Evolutionary conservation across 1,140 invertebrate genomes (phyloP), one percentile per base, ranked within the genome.

Genomic region (Kradibia gibbosae): DNA sequence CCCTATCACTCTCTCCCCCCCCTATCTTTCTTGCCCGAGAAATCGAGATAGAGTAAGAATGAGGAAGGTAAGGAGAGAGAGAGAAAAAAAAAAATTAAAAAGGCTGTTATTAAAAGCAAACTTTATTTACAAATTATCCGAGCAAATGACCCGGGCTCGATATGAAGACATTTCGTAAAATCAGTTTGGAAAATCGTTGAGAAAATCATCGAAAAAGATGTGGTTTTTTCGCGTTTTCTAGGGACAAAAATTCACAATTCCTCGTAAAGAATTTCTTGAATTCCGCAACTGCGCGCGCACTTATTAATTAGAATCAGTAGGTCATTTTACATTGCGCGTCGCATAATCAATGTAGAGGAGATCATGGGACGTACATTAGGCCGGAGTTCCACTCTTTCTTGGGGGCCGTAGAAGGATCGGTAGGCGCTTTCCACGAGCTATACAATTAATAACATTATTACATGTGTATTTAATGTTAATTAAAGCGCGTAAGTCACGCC

Each of bases 91-190:
- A 25, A 36, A 71, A 70, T 79, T 55, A 70, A 45, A 22, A 8
- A 22, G 65, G 20, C 65, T 48, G n/a, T 72, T 73, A 73, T 80
- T 60, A 34, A 60, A 79, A 70, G 48, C 42, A 55, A 39, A 73
- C 48, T 73, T 60, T 62, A 73, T 62, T 28, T 65, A 48, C 39
- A 45, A 77, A 65, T 60, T 74, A 74, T 28, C 53, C 3, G 17
- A 42, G 53, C 45, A 15, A 20, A 28, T 0, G n/a, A 70, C 13
- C 11, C 50, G 25, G 17, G 36, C 55, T 48, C 25, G 25, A 20
- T 25, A 65, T 31, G 42, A 48, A 17, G 55, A 65, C 57, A 57
- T 48, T 76, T 45, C 65, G 17, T 42, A 15, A 20, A 15, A 4
- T 17, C 0, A 10, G 36, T 0, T 25, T 25, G 57, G 57, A 28